A percentile compares a stretch with the other conserved stretches of the same genome.
phyloP scores from a whole-genome alignment of 2,797 vertebrate species.

The Babyrousa celebensis region DNA sequence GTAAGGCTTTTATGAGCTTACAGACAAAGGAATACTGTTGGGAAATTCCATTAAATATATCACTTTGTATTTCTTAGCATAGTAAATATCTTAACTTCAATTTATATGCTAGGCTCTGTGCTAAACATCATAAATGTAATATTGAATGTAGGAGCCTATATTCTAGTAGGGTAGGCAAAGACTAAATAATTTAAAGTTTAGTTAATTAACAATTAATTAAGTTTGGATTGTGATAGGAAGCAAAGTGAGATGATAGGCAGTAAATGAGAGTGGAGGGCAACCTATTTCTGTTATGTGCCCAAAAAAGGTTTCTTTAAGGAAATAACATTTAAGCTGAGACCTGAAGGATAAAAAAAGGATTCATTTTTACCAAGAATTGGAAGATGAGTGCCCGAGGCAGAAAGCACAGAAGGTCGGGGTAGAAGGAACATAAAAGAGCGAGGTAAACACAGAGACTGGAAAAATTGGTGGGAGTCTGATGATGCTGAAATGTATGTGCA shows the following conservation, averaged over 20 bases:
- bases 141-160: neutral
- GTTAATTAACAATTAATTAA: neutral
- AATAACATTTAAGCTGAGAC: neutral
- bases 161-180: neutral
- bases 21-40: neutral
- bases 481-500: neutral
- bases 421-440: neutral
- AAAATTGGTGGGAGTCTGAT: neutral
- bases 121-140: neutral
- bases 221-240: neutral
- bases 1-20: neutral
- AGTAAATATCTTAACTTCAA: constrained; percentile 14
- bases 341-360: neutral
- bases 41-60: neutral
- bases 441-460: neutral
- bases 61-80: neutral
- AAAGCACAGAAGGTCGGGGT: neutral
- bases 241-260: neutral
- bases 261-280: neutral
- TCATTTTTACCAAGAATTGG: neutral
- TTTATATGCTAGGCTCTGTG: neutral
- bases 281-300: neutral
- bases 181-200: neutral
- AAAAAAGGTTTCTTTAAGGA: neutral
- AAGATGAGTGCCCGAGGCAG: neutral